Percentiles rank a stretch among this genome's conserved stretches.
Evolutionary conservation across 2,113 vertebrate species (phyloP).

Genomic region (Alligator mississippiensis): DNA sequence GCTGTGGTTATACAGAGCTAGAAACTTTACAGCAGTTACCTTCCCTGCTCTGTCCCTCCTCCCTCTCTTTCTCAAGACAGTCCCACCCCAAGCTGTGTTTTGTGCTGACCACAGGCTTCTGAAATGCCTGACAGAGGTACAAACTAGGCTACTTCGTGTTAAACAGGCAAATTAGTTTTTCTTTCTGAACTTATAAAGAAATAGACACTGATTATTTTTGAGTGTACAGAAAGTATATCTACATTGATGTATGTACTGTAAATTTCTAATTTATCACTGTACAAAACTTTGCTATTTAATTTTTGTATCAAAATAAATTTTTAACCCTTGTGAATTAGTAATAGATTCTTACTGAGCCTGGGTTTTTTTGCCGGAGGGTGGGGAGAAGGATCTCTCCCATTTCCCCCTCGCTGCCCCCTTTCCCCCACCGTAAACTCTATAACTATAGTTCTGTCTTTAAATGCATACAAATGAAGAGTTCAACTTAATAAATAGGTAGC

Average conservation of each 20-base stretch:
- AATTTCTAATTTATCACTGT: conserved; percentile 90
- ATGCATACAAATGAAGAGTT: not conserved
- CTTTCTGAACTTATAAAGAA: conserved; percentile 63
- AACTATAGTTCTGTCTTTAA: not conserved
- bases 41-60: not conserved
- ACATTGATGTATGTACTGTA: conserved; percentile 85
- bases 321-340: conserved; percentile 70
- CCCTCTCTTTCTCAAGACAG: not conserved
- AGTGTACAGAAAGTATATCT: conserved; percentile 79
- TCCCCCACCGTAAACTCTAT: too few relatives aligned
- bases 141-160: conserved; percentile 39
- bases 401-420: too few relatives aligned
- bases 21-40: not conserved
- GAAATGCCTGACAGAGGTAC: conserved; percentile 58
- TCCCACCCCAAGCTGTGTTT: not conserved
- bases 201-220: conserved; percentile 69
- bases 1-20: not conserved
- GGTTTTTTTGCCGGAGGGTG: not conserved
- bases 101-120: conserved; percentile 16
- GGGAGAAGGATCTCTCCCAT: too few relatives aligned
- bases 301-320: conserved; percentile 87
- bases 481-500: not conserved
- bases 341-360: not conserved
- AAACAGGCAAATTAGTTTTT: not conserved
- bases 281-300: conserved; percentile 86